Conservation (phyloP, 2,888 invertebrate genomes). For the Ecdyonurus torrentis region DNA sequence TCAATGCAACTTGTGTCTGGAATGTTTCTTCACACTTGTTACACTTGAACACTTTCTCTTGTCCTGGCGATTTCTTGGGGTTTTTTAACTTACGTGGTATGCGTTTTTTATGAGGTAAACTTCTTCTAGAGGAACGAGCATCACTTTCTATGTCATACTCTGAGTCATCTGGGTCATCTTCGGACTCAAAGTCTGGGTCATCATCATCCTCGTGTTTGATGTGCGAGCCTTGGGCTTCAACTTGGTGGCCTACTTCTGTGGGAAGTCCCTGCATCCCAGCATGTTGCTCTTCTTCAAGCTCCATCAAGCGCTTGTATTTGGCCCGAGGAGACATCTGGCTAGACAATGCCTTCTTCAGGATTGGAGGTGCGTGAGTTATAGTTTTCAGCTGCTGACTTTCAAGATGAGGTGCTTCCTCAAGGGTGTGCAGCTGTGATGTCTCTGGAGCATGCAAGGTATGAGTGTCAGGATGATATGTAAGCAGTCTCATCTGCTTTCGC, state of each 20-base stretch:
- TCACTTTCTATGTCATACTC: constrained; percentile 25
- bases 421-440: constrained; percentile 4
- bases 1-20: constrained; percentile 22
- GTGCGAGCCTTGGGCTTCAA: neutral
- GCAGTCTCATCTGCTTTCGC: constrained; percentile 3
- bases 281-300: constrained; percentile 7
- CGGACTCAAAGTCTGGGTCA: constrained; percentile 12
- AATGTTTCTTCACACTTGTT: constrained; percentile 30
- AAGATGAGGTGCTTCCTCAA: constrained; percentile 11
- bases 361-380: constrained; percentile 17
- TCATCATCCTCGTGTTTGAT: neutral
- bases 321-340: constrained; percentile 9
- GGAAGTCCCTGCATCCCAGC: neutral
- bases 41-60: constrained; percentile 25
- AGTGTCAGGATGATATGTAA: neutral
- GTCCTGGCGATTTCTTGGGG: constrained; percentile 16
- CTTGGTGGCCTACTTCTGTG: neutral
- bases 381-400: constrained; percentile 14
- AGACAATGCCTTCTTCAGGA: constrained; percentile 18
- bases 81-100: constrained; percentile 59
- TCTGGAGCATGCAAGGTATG: neutral
- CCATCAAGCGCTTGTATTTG: constrained; percentile 9
- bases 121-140: constrained; percentile 27
- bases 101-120: constrained; percentile 71
- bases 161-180: constrained; percentile 23